Conservation (phyloP, 1,140 invertebrate species). For the Drosophila tropicalis region DNA sequence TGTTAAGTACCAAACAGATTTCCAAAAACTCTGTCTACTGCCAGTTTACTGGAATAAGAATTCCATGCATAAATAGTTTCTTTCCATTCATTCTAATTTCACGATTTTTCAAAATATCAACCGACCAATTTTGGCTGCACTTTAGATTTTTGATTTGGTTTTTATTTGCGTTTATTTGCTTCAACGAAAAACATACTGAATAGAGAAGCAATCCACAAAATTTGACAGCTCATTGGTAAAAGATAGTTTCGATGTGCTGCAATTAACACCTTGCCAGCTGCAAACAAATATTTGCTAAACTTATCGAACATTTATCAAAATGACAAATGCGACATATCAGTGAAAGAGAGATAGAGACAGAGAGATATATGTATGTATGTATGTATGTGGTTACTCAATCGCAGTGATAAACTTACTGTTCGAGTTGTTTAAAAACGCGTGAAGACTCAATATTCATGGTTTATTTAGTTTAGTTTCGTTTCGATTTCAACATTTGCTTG, state of each 20-base stretch:
- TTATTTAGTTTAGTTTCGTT: slow-evolving; percentile 30
- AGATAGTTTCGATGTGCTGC: slow-evolving; percentile 61
- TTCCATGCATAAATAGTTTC: no score
- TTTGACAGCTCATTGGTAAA: slow-evolving; percentile 53
- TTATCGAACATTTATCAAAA: slow-evolving; percentile 73
- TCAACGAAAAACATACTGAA: no score
- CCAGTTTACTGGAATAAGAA: no score
- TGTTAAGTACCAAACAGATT: no score
- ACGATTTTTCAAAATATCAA: no score
- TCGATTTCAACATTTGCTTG: slow-evolving; percentile 18
- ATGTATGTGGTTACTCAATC: background rate
- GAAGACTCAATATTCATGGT: slow-evolving; percentile 23
- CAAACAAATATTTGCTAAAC: slow-evolving; percentile 73
- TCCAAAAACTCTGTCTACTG: no score
- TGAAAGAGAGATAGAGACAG: slow-evolving; percentile 11
- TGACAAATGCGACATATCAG: slow-evolving; percentile 57
- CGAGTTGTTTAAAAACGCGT: slow-evolving; percentile 19
- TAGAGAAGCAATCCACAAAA: background rate
- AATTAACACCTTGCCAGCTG: slow-evolving; percentile 70
- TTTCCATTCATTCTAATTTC: no score
- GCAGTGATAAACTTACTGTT: slow-evolving; percentile 11
- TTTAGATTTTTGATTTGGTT: no score
- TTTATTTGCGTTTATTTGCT: no score
- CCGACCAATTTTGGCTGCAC: no score
- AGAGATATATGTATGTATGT: no score